Conservation (phyloP, 2,113 vertebrate genomes). For the Nipponia nippon region DNA sequence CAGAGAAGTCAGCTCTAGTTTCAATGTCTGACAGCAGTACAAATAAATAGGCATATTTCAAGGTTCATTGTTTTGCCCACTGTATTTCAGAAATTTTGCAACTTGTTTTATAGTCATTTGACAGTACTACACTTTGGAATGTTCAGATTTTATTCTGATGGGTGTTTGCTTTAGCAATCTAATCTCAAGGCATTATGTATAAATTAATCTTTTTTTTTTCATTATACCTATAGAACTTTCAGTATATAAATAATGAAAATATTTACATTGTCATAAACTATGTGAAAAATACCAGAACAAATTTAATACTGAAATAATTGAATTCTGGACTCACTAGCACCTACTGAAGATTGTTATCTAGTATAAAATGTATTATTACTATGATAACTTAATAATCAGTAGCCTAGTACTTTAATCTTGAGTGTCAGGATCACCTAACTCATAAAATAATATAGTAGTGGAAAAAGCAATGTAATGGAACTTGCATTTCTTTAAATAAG, state of each 20-base stretch:
- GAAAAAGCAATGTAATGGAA: background rate
- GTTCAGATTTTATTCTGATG: background rate
- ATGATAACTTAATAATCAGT: background rate
- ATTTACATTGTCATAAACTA: background rate
- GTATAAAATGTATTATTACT: background rate
- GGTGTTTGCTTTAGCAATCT: background rate
- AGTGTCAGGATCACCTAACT: background rate
- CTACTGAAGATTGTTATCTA: background rate
- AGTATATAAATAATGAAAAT: background rate
- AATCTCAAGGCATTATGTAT: background rate
- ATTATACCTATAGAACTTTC: background rate
- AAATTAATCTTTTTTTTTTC: background rate
- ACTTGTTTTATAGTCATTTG: background rate
- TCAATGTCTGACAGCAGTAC: background rate
- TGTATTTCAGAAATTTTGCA: background rate
- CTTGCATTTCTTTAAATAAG: background rate
- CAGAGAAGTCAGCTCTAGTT: background rate
- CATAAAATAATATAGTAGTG: background rate
- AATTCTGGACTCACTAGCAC: background rate
- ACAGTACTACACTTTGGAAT: background rate
- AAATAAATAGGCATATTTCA: background rate
- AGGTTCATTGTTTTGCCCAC: background rate
- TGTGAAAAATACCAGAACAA: background rate
- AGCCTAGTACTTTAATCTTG: background rate
- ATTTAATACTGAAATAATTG: background rate